A percentile compares a stretch with the other conserved stretches of the same genome.
phyloP scores from a whole-genome alignment of 2,888 invertebrate genomes.

The Lacanobia wlatinum region DNA sequence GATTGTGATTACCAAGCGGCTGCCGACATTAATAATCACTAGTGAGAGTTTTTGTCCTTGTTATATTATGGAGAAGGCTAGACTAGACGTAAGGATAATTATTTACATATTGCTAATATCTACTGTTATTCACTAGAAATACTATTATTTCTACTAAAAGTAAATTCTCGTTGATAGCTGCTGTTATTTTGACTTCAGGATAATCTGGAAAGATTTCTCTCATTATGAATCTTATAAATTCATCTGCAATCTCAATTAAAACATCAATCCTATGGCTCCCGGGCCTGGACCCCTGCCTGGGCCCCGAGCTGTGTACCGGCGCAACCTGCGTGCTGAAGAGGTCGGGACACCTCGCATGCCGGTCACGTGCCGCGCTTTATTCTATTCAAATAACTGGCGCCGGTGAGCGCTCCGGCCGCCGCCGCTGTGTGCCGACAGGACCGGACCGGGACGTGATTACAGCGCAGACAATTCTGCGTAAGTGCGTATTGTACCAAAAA shows the following conservation, averaged over 20 bases:
- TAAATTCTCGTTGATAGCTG: too few species aligned
- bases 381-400: constrained; percentile 31
- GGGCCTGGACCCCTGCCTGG: too few species aligned
- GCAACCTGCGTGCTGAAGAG: neutral
- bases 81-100: neutral
- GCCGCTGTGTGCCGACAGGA: neutral
- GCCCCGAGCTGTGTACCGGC: too few species aligned
- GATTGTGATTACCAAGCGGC: constrained; percentile 7
- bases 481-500: neutral
- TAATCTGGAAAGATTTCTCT: neutral
- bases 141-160: neutral
- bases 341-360: neutral
- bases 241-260: neutral
- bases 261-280: neutral
- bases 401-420: neutral
- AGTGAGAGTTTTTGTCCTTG: neutral
- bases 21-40: neutral
- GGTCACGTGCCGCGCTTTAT: constrained; percentile 29
- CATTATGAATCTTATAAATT: neutral
- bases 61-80: neutral
- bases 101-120: neutral
- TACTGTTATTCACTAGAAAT: neutral
- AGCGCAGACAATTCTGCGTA: neutral
- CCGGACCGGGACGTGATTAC: neutral
- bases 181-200: neutral